Percentiles rank a stretch among this genome's conserved stretches.
Evolutionary conservation across 2,888 invertebrate species (phyloP).

Genomic region (Philopedon plagiatum): DNA sequence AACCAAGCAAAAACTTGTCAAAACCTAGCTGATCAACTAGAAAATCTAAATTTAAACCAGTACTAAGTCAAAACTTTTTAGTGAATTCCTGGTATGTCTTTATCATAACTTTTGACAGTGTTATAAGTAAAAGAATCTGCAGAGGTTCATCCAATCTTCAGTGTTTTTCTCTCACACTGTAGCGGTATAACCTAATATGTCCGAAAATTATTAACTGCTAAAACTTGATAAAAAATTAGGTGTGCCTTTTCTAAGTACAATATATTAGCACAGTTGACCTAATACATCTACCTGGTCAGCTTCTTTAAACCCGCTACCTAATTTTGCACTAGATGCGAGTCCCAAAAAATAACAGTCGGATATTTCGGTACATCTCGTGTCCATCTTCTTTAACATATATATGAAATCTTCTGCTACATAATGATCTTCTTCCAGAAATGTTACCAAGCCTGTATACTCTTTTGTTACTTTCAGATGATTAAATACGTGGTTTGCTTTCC

Average conservation of each 20-base stretch:
- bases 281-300: background rate
- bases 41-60: too few relatives aligned
- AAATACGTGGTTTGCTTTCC: conserved; percentile 75
- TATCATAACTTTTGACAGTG: too few relatives aligned
- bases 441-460: conserved; percentile 67
- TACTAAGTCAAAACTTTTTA: too few relatives aligned
- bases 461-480: conserved; percentile 68
- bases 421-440: conserved; percentile 77
- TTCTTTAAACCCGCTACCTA: background rate
- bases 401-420: conserved; percentile 75
- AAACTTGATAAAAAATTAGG: background rate
- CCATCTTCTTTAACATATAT: conserved; percentile 69
- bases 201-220: too few relatives aligned
- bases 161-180: too few relatives aligned
- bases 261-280: background rate
- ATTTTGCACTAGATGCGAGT: background rate
- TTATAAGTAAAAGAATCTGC: too few relatives aligned
- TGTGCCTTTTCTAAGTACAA: background rate
- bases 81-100: too few relatives aligned
- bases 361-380: conserved; percentile 53
- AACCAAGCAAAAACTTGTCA: too few relatives aligned
- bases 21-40: too few relatives aligned
- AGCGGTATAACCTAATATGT: too few relatives aligned
- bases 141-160: too few relatives aligned
- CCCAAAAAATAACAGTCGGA: conserved; percentile 48